Percentiles rank a stretch among this genome's conserved stretches.
Evolutionary conservation across 1,140 invertebrate genomes (phyloP).

Genomic region (Andricus grossulariae): DNA sequence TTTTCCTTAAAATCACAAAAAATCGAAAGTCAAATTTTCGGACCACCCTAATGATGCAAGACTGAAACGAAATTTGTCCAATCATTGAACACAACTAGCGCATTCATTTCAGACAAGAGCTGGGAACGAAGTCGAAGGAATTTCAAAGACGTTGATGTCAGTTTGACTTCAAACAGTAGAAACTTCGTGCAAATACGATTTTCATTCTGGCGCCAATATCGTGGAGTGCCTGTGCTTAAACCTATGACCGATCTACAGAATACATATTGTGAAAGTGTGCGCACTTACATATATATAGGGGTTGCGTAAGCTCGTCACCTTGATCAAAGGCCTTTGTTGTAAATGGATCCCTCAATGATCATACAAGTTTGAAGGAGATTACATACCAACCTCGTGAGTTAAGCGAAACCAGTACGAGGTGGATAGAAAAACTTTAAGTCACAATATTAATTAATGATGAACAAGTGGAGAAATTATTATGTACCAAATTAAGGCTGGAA

Average conservation of each 20-base stretch:
- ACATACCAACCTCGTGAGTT: background rate
- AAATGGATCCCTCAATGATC: background rate
- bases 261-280: background rate
- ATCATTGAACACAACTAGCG: background rate
- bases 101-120: background rate
- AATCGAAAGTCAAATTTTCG: too few species aligned
- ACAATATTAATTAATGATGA: too few species aligned
- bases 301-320: background rate
- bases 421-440: too few species aligned
- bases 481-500: too few species aligned
- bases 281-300: background rate
- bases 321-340: slow-evolving; percentile 21
- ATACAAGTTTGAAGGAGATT: slow-evolving; percentile 1
- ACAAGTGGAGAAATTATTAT: too few species aligned
- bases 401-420: too few species aligned
- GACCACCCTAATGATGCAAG: too few species aligned
- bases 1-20: too few species aligned
- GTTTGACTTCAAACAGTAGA: background rate
- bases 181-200: background rate
- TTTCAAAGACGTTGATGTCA: background rate
- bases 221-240: too few species aligned
- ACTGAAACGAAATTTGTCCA: too few species aligned
- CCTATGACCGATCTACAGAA: too few species aligned
- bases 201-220: too few species aligned
- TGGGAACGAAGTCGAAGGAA: background rate